phyloP scores from a whole-genome alignment of 2,797 vertebrate species.

The Atherinosoma microstoma region DNA sequence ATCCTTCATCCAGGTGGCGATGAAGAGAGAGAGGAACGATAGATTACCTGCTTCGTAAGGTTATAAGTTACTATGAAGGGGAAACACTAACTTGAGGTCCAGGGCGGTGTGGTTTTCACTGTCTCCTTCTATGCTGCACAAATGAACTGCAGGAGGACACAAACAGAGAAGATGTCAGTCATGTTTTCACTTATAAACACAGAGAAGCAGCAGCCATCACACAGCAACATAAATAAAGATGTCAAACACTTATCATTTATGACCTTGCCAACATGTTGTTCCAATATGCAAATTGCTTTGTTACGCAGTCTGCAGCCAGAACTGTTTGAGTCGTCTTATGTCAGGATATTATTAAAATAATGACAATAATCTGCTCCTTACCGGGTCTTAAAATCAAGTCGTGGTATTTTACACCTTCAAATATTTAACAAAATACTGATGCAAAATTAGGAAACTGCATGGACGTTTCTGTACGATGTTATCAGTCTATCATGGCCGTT shows the following conservation, averaged over 20 bases:
- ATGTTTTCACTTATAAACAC: background rate
- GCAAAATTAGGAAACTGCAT: too few relatives aligned
- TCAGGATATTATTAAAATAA: background rate
- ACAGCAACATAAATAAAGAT: background rate
- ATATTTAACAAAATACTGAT: too few relatives aligned
- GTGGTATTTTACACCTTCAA: too few relatives aligned
- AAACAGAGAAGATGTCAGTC: conserved; percentile 26
- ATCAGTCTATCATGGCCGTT: too few relatives aligned
- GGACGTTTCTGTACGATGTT: too few relatives aligned
- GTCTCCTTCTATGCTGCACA: conserved; percentile 93
- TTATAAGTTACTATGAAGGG: conserved; percentile 78
- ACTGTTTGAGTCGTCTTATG: too few relatives aligned
- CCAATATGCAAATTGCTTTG: background rate
- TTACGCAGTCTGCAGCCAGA: background rate
- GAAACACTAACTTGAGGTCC: conserved; percentile 92
- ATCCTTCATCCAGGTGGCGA: conserved; percentile 64
- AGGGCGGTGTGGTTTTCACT: conserved; percentile 91
- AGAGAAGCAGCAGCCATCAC: background rate
- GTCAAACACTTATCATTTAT: background rate
- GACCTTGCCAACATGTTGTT: background rate
- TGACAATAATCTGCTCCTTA: too few relatives aligned
- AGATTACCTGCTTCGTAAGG: conserved; percentile 77
- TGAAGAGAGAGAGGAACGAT: conserved; percentile 58
- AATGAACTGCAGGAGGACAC: conserved; percentile 85
- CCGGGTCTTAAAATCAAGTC: background rate